These are phyloP conservation scores for Melinaea marsaeus DNA, from an alignment of 2,888 invertebrate genomes.

Conservation along the genomic window DNA sequence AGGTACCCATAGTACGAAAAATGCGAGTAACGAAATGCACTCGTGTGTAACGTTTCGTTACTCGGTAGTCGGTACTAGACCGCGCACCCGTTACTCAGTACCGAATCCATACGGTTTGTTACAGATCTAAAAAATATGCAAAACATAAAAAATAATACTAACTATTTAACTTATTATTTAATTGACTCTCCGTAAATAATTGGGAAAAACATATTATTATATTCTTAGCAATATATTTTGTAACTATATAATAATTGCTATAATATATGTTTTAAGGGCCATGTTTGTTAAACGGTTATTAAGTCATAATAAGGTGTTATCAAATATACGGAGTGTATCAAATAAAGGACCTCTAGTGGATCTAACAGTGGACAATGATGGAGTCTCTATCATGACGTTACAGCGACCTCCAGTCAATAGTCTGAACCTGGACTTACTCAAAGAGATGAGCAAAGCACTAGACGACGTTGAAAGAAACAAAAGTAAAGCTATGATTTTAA, in stretches of 20 bases:
- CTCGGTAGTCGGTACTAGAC: no score
- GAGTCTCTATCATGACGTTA: constrained; percentile 85
- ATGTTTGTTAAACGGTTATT: constrained; percentile 59
- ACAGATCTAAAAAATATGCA: no score
- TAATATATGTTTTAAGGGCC: constrained; percentile 34
- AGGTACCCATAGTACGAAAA: no score
- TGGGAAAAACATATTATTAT: no score
- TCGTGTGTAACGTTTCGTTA: no score
- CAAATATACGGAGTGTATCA: constrained; percentile 51
- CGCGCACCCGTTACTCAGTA: no score
- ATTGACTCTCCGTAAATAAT: no score
- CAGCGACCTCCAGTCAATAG: constrained; percentile 89
- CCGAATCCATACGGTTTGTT: no score
- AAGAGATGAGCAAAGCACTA: constrained; percentile 80
- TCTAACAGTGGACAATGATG: constrained; percentile 80
- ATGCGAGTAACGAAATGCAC: no score
- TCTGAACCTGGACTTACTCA: constrained; percentile 84
- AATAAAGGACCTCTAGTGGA: constrained; percentile 74
- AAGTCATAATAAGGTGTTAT: constrained; percentile 43
- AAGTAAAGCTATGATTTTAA: constrained; percentile 85
- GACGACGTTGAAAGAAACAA: constrained; percentile 82
- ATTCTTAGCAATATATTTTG: no score
- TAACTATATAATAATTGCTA: background rate
- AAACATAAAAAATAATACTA: no score
- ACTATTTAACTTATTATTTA: no score